Evolutionary conservation across 2,113 vertebrate species (phyloP).

Genomic region (Ascaphus truei): DNA sequence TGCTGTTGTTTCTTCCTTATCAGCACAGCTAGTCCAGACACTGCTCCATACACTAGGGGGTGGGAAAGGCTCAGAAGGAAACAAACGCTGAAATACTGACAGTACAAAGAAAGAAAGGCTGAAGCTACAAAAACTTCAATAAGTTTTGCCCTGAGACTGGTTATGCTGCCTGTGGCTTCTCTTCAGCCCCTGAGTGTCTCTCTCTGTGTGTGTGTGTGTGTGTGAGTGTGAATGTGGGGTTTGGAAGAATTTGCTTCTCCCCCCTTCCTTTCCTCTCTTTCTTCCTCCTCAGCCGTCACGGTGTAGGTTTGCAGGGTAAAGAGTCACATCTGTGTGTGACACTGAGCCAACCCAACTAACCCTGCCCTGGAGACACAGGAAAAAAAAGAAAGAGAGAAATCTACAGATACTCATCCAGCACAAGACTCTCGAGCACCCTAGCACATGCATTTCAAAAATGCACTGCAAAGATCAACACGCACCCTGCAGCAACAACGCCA

Average conservation of each 20-base stretch:
- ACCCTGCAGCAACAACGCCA: not conserved
- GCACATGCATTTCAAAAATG: not conserved
- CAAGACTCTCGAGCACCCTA: not conserved
- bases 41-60: constrained; percentile 26
- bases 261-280: not conserved
- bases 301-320: constrained; percentile 50
- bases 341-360: constrained; percentile 50
- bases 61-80: constrained; percentile 25
- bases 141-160: constrained; percentile 10
- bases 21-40: constrained; percentile 41
- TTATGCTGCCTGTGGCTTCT: constrained; percentile 24
- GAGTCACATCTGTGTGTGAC: constrained; percentile 62
- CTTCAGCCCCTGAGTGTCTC: constrained; percentile 26
- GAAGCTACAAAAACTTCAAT: constrained; percentile 15
- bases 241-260: constrained; percentile 22
- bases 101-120: constrained; percentile 24
- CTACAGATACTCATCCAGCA: constrained; percentile 13
- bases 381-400: too few species aligned
- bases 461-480: not conserved
- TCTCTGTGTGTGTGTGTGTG: constrained; percentile 30
- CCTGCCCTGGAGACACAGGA: constrained; percentile 48
- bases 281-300: constrained; percentile 38
- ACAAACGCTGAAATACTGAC: constrained; percentile 34
- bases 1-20: constrained; percentile 42
- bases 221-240: constrained; percentile 27